Evolutionary conservation across 2,113 vertebrate genomes (phyloP), one percentile per base, ranked within the genome.

Genomic region (Chamaetylas fuelleborni): DNA sequence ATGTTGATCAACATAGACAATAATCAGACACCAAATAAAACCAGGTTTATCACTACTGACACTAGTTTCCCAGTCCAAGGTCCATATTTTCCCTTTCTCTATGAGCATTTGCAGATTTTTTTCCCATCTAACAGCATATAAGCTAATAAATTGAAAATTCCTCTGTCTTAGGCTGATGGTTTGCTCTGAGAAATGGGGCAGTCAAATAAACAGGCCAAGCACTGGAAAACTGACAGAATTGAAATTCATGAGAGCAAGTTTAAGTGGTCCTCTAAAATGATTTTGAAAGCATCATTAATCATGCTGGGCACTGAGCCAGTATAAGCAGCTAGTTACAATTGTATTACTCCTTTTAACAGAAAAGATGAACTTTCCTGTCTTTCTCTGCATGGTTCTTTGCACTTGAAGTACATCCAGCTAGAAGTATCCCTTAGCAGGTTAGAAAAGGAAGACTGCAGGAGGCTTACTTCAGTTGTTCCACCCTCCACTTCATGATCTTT

Each of bases 271-370:
- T 93, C 62, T 93, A 88, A 91, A 94, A 80, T 61, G 42, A 19
- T 78, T 85, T 60, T 92, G 93, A 95, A 92, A 88, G 92, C 54
- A 72, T 85, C 93, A 90, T 96, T 94, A 95, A 95, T 94, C 88
- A 85, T 69, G 71, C 81, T 53, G 81, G 88, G 85, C 42, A 0
- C 54, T 69, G 45, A 79, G 93, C 78, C 90, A 95, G 57, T 48
- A 29, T 57, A 93, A 94, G 85, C 85, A 90, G 42, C 51, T 67
- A 69, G 78, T 94, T 90, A 60, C 78, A 82, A 79, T 72, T 60
- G 66, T 90, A 53, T 82, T 81, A 40, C 36, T 87, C 47, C 31
- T 94, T 95, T 92, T 92, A 89, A 78, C 38, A 84, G 56, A 47
- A 83, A 91, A 78, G 34, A 70, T 50, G 29, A 86, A 86, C 64